Evolutionary conservation across 2,113 vertebrate genomes (phyloP).

Genomic region (Labeo rohita): DNA sequence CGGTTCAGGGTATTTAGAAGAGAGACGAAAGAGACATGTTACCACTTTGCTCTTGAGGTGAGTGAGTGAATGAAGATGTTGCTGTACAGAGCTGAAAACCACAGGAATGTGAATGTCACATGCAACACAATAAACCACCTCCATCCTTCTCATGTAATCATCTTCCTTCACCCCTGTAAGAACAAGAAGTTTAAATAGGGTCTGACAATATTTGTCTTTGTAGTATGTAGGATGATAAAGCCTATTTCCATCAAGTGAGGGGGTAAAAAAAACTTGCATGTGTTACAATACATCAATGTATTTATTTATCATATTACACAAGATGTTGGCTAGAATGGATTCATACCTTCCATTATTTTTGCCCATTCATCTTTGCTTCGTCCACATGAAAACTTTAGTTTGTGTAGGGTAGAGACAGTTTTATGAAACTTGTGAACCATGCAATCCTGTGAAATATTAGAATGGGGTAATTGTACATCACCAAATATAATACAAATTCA

Average conservation of each 20-base stretch:
- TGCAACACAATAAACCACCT: constrained; percentile 85
- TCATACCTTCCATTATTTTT: constrained; percentile 54
- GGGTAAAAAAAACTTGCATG: too few relatives aligned
- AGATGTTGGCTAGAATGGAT: neutral
- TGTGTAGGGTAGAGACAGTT: constrained; percentile 78
- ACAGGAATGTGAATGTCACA: constrained; percentile 84
- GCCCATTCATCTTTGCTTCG: constrained; percentile 41
- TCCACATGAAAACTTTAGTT: constrained; percentile 61
- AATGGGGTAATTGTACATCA: constrained; percentile 5
- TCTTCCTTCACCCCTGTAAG: constrained; percentile 80
- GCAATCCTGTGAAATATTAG: constrained; percentile 76
- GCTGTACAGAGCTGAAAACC: constrained; percentile 82
- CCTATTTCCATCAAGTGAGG: neutral
- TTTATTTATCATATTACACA: neutral
- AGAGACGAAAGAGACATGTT: constrained; percentile 24
- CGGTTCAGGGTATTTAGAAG: neutral
- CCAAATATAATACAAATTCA: neutral
- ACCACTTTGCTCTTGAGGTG: constrained; percentile 84
- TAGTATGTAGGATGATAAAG: neutral
- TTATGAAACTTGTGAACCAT: constrained; percentile 90
- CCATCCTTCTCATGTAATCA: constrained; percentile 87
- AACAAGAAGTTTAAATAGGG: neutral
- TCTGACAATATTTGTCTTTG: neutral
- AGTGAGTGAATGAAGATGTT: constrained; percentile 82
- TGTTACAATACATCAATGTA: neutral